Conservation (phyloP, 2,113 vertebrate genomes). For the Calidris pygmaea region DNA sequence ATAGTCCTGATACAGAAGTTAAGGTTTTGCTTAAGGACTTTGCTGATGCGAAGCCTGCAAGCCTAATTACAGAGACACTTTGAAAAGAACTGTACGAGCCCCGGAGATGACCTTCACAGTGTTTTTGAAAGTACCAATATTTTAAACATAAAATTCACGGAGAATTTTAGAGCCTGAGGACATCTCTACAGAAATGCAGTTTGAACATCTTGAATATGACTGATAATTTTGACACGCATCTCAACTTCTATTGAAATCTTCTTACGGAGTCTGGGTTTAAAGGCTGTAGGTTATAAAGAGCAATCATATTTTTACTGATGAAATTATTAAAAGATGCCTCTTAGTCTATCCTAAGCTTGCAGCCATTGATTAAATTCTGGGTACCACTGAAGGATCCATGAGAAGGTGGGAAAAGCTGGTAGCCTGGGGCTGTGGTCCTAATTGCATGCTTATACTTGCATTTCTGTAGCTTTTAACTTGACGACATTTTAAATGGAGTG, state of each 20-base stretch:
- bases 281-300: background rate
- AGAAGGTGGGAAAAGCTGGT: background rate
- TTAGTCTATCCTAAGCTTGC: background rate
- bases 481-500: slow-evolving; percentile 31
- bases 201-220: background rate
- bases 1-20: background rate
- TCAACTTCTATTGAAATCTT: background rate
- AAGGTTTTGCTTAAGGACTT: background rate
- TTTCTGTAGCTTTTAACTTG: slow-evolving; percentile 2
- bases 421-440: background rate
- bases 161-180: background rate
- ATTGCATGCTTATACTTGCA: background rate
- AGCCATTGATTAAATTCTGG: background rate
- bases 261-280: background rate
- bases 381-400: background rate
- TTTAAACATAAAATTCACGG: background rate
- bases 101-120: background rate
- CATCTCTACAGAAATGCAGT: background rate
- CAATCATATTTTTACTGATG: background rate
- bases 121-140: background rate
- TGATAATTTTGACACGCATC: background rate
- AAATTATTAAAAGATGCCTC: background rate
- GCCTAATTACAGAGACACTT: background rate
- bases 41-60: background rate
- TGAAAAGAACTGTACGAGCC: background rate